These are phyloP conservation scores for Arizona elegans DNA, from an alignment of 2,113 vertebrate genomes.

Conservation along the genomic window DNA sequence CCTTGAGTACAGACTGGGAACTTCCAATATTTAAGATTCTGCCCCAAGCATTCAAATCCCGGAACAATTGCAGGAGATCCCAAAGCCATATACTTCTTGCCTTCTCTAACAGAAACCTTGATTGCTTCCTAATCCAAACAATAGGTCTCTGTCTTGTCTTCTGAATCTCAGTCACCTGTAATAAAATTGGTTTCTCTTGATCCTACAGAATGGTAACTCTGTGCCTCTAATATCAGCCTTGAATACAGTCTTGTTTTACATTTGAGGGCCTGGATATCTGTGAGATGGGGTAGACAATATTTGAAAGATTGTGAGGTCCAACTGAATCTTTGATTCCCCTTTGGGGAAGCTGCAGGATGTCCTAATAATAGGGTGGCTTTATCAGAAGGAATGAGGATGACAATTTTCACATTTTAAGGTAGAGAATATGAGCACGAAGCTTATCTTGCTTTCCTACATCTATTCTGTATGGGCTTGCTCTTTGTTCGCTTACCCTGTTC, in stretches of 20 bases:
- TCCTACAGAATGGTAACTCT: neutral
- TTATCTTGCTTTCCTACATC: neutral
- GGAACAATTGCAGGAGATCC: neutral
- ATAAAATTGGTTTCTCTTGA: neutral
- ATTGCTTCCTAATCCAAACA: neutral
- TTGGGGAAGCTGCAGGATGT: neutral
- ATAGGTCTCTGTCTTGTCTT: neutral
- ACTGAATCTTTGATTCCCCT: neutral
- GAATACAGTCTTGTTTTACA: neutral
- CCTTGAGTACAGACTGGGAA: neutral
- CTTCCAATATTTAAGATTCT: neutral
- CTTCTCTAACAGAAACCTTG: neutral
- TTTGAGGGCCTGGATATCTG: neutral
- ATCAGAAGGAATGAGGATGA: neutral
- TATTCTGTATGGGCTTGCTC: neutral
- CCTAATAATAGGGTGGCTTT: neutral
- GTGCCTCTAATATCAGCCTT: neutral
- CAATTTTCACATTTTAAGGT: neutral
- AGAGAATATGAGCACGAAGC: neutral
- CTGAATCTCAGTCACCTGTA: neutral
- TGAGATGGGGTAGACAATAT: neutral
- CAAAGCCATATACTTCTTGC: neutral
- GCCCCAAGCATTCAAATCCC: neutral
- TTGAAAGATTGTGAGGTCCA: neutral
- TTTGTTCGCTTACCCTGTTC: neutral